Evolutionary conservation across 2,888 invertebrate species (phyloP).

Genomic region (Trichogramma dendrolimi): DNA sequence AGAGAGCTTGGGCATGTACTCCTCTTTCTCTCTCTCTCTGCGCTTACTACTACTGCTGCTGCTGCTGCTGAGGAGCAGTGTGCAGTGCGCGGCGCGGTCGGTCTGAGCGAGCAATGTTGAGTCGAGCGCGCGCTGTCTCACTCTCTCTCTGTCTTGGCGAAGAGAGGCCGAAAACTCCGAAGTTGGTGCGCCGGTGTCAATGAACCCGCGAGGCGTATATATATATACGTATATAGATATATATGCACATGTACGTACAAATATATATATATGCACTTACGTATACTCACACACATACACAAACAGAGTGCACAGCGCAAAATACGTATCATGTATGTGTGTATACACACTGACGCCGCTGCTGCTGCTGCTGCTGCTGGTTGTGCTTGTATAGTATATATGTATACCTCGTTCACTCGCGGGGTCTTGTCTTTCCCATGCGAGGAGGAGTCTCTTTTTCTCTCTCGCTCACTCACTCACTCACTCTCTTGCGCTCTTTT

Average conservation of each 20-base stretch:
- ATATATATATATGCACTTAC: not conserved
- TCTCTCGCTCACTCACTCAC: no score
- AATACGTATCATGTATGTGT: no score
- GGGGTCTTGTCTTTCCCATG: conserved; percentile 54
- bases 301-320: not conserved
- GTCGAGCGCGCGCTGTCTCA: conserved; percentile 11
- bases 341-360: no score
- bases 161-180: conserved; percentile 49
- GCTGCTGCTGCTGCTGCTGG: no score
- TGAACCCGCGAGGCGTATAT: conserved; percentile 50
- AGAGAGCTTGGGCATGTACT: not conserved
- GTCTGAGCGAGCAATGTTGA: conserved; percentile 13
- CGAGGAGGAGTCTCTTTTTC: conserved; percentile 40
- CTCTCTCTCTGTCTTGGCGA: conserved; percentile 21
- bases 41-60: no score
- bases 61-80: no score
- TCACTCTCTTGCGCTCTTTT: no score
- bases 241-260: not conserved
- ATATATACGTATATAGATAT: conserved; percentile 5
- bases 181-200: conserved; percentile 45
- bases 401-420: conserved; percentile 39
- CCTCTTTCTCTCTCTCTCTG: no score
- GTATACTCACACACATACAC: not conserved
- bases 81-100: not conserved
- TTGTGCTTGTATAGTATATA: no score